Conservation (phyloP, 2,888 invertebrate genomes). For the Octodonta nipae region DNA sequence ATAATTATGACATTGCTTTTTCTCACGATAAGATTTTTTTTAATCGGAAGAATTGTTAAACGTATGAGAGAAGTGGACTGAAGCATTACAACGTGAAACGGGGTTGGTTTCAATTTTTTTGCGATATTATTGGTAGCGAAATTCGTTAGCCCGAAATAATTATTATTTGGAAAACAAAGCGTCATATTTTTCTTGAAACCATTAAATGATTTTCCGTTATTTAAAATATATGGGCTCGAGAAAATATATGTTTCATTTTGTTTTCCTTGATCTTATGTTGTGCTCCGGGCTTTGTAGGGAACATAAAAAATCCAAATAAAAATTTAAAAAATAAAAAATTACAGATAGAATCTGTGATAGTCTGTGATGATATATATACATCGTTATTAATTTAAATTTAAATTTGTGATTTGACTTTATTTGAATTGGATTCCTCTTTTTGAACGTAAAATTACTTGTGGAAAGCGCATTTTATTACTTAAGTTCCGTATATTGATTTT, state of each 20-base stretch:
- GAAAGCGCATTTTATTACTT: not conserved
- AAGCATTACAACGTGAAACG: constrained; percentile 22
- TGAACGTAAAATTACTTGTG: not conserved
- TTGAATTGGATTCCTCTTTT: not conserved
- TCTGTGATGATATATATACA: constrained; percentile 29
- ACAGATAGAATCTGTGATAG: constrained; percentile 36
- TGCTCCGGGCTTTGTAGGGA: constrained; percentile 15
- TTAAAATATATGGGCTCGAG: too few species aligned
- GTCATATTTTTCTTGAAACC: too few species aligned
- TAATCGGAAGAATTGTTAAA: too few species aligned
- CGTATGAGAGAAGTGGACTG: constrained; percentile 20
- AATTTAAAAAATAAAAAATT: constrained; percentile 31
- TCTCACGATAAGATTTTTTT: too few species aligned
- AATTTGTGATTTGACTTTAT: constrained; percentile 1
- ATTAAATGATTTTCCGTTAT: too few species aligned
- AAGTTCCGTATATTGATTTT: too few species aligned
- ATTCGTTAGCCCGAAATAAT: too few species aligned
- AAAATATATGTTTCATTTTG: too few species aligned
- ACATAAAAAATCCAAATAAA: constrained; percentile 11
- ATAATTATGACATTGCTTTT: too few species aligned
- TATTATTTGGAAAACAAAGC: too few species aligned
- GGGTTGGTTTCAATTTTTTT: constrained; percentile 18
- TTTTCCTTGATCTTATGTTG: too few species aligned
- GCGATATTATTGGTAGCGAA: too few species aligned
- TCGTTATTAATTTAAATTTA: constrained; percentile 1